Percentiles rank a stretch among this genome's conserved stretches.
phyloP scores from a whole-genome alignment of 2,888 invertebrate species.

The Pseudococcus jackbeardsleyi region DNA sequence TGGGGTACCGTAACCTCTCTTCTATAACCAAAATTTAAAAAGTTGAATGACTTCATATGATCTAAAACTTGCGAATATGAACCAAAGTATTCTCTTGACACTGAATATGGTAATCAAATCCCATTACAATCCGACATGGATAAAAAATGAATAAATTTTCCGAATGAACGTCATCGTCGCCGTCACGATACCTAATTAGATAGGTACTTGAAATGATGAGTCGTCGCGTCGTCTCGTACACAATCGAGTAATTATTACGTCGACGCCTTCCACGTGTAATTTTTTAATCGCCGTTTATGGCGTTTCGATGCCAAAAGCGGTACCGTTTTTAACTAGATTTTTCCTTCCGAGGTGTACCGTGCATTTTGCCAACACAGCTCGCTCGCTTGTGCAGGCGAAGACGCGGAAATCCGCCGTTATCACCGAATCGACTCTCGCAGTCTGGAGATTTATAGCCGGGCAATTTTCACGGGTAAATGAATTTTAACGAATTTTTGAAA shows the following conservation, averaged over 20 bases:
- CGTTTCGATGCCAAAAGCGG: neutral
- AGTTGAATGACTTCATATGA: too few species aligned
- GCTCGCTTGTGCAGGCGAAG: neutral
- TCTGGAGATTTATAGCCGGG: slow-evolving; percentile 3
- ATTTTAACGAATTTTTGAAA: slow-evolving; percentile 2
- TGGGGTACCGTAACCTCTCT: too few species aligned
- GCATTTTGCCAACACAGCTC: neutral
- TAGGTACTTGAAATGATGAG: neutral
- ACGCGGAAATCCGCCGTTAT: slow-evolving; percentile 32
- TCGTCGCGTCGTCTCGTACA: neutral
- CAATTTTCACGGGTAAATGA: slow-evolving; percentile 35
- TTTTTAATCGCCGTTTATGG: neutral
- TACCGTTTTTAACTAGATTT: neutral
- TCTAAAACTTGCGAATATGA: too few species aligned
- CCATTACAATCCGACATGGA: too few species aligned
- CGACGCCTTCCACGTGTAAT: neutral
- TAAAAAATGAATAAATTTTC: too few species aligned
- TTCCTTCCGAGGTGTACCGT: neutral
- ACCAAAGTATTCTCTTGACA: too few species aligned
- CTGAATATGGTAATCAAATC: too few species aligned
- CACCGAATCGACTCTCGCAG: slow-evolving; percentile 4
- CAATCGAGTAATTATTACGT: neutral
- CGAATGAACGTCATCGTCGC: too few species aligned
- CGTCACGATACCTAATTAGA: neutral
- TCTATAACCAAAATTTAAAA: too few species aligned